phyloP scores from a whole-genome alignment of 2,888 invertebrate species.

The Parthenolecanium corni region DNA sequence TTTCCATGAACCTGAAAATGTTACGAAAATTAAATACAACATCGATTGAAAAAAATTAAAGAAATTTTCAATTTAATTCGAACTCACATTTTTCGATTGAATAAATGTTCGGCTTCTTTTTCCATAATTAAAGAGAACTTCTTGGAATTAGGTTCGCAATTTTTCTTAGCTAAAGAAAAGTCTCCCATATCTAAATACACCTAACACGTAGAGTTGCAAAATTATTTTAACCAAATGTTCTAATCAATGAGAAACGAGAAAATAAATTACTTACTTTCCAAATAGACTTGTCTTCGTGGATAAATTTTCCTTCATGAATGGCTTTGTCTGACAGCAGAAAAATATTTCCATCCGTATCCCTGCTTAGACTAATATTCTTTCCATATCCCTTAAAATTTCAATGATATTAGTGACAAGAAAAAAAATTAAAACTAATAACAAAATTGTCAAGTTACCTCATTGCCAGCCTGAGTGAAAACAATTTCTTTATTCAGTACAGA shows the following conservation, averaged over 20 bases:
- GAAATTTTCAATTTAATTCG: background rate
- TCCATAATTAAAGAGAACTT: conserved; percentile 72
- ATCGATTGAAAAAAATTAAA: too few species aligned
- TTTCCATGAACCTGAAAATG: conserved; percentile 52
- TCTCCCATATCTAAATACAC: conserved; percentile 75
- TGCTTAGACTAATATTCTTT: conserved; percentile 63
- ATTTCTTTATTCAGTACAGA: conserved; percentile 74
- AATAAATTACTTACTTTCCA: conserved; percentile 9
- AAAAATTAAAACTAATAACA: conserved; percentile 10
- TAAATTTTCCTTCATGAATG: conserved; percentile 74
- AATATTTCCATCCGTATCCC: conserved; percentile 67
- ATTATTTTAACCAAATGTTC: background rate
- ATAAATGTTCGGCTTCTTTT: conserved; percentile 77
- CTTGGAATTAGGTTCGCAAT: conserved; percentile 67
- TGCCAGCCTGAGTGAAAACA: conserved; percentile 73
- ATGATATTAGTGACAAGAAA: background rate
- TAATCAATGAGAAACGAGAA: background rate
- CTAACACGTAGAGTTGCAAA: conserved; percentile 34
- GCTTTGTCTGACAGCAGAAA: conserved; percentile 78
- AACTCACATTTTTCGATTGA: conserved; percentile 55
- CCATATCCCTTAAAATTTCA: conserved; percentile 50
- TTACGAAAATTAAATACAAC: too few species aligned
- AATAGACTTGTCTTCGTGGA: conserved; percentile 56
- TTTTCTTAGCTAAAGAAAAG: conserved; percentile 75
- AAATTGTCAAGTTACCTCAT: conserved; percentile 42